phyloP scores from a whole-genome alignment of 2,888 invertebrate genomes.

The Temnothorax rugatulus region DNA sequence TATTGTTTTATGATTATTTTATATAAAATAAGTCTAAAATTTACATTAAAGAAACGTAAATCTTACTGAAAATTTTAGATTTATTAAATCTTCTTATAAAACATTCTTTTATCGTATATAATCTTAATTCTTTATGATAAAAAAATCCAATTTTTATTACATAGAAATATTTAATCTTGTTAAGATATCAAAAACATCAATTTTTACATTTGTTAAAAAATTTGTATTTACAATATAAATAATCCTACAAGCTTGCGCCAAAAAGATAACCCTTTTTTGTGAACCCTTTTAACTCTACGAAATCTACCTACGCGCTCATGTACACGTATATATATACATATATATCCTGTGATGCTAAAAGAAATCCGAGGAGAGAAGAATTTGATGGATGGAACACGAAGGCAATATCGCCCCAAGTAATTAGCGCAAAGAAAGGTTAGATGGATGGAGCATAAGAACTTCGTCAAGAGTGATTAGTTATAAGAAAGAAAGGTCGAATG shows the following conservation, averaged over 20 bases:
- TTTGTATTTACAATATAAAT: constrained; percentile 21
- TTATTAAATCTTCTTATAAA: background rate
- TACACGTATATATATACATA: background rate
- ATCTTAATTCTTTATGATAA: background rate
- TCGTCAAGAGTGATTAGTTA: constrained; percentile 67
- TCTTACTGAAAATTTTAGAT: background rate
- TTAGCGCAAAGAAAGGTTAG: constrained; percentile 64
- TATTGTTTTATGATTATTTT: background rate
- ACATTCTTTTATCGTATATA: background rate
- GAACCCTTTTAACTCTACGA: background rate
- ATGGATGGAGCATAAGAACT: constrained; percentile 61
- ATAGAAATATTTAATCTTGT: background rate
- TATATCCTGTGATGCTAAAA: constrained; percentile 29
- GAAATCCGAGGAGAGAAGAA: constrained; percentile 53
- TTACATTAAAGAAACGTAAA: background rate
- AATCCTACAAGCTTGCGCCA: background rate
- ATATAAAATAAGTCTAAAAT: background rate
- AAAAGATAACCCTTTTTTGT: background rate
- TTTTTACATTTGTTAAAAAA: background rate
- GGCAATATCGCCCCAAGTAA: constrained; percentile 67
- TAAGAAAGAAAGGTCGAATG: constrained; percentile 41
- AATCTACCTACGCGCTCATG: background rate
- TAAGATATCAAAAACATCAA: background rate
- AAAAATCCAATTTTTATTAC: background rate
- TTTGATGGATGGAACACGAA: constrained; percentile 68